Evolutionary conservation across 1,140 invertebrate genomes (phyloP).

Genomic region (Trinorchestia longiramus): DNA sequence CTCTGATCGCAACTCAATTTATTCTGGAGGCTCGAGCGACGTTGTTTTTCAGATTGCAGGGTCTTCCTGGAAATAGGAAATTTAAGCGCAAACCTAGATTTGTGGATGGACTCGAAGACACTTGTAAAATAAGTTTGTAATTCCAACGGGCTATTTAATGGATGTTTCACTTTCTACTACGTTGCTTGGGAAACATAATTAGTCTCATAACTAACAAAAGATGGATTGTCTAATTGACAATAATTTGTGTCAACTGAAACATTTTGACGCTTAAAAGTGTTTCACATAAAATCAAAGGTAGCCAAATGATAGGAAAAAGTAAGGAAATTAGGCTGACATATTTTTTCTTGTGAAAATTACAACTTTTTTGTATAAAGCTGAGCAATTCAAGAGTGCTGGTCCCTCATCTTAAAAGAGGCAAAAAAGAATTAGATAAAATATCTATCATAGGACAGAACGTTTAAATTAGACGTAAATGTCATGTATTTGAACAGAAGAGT

Average conservation of each 20-base stretch:
- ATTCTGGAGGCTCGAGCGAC: neutral
- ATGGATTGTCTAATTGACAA: neutral
- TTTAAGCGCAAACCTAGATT: neutral
- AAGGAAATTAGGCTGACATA: neutral
- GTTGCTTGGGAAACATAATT: neutral
- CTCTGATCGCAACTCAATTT: neutral
- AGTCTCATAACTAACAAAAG: neutral
- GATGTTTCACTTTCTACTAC: neutral
- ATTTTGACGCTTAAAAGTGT: neutral
- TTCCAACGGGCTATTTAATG: neutral
- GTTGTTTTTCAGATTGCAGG: neutral
- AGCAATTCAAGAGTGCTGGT: too few relatives aligned
- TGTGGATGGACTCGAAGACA: neutral
- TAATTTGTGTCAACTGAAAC: neutral
- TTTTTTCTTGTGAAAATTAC: neutral
- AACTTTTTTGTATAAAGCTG: neutral
- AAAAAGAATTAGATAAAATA: too few relatives aligned
- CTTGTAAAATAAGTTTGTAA: neutral
- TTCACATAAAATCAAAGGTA: neutral
- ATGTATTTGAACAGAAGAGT: too few relatives aligned
- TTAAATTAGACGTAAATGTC: too few relatives aligned
- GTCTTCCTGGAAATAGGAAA: neutral
- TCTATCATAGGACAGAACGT: neutral
- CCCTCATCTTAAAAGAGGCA: too few relatives aligned
- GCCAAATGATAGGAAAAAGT: neutral